phyloP scores from a whole-genome alignment of 2,888 invertebrate species.

The Limnephilus lunatus region DNA sequence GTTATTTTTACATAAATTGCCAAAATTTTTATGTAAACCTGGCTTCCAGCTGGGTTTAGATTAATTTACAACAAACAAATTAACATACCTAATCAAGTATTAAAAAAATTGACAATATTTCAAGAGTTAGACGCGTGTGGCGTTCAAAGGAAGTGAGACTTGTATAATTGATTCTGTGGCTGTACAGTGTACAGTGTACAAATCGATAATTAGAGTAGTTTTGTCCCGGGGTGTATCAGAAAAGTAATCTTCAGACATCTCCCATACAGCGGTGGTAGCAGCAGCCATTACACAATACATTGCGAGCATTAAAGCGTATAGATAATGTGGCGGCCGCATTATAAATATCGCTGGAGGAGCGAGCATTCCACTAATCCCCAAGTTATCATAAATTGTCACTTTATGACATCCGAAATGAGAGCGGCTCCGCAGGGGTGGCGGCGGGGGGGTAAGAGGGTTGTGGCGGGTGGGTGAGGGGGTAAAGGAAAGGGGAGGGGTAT shows the following conservation, averaged over 20 bases:
- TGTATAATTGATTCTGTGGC: neutral
- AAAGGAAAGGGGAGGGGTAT: slow-evolving; percentile 10
- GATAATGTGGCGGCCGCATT: slow-evolving; percentile 65
- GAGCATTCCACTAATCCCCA: slow-evolving; percentile 74
- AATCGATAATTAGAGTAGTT: slow-evolving; percentile 12
- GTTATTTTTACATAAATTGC: neutral
- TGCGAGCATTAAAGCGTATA: slow-evolving; percentile 69
- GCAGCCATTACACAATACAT: slow-evolving; percentile 59
- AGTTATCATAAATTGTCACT: slow-evolving; percentile 80
- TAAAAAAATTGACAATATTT: neutral
- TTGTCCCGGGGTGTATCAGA: slow-evolving; percentile 20
- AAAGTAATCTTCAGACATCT: slow-evolving; percentile 32
- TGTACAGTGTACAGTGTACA: neutral
- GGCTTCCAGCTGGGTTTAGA: neutral
- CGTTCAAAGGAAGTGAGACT: neutral
- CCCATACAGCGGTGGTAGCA: slow-evolving; percentile 6
- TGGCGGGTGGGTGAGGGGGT: slow-evolving; percentile 26
- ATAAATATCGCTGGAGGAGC: slow-evolving; percentile 69
- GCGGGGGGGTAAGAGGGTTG: slow-evolving; percentile 47
- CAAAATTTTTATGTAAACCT: neutral
- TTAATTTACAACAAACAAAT: neutral
- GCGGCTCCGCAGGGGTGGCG: slow-evolving; percentile 60
- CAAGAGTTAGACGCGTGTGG: neutral
- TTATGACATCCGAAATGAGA: slow-evolving; percentile 78
- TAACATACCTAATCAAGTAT: neutral